Evolutionary conservation across 2,888 invertebrate genomes (phyloP).

Genomic region (Sepioteuthis lessoniana): DNA sequence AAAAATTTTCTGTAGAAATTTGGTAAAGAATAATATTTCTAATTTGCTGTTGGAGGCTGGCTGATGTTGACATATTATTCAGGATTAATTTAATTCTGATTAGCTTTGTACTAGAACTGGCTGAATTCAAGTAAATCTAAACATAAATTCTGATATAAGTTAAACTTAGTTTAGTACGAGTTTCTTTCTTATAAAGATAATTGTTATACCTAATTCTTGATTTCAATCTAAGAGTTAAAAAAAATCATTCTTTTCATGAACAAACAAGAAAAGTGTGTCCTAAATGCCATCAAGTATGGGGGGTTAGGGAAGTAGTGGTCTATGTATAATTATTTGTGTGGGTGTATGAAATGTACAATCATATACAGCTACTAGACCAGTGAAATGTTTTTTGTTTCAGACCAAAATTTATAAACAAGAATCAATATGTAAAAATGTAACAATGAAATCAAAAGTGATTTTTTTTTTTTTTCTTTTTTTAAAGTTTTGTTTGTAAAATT

Average conservation of each 20-base stretch:
- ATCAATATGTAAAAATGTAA: neutral
- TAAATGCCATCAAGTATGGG: neutral
- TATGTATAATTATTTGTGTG: neutral
- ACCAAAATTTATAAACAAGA: neutral
- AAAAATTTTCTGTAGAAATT: neutral
- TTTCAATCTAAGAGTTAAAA: neutral
- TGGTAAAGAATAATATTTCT: neutral
- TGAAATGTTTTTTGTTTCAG: neutral
- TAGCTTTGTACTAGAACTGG: neutral
- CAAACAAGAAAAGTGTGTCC: neutral
- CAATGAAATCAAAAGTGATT: neutral
- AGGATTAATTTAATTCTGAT: neutral
- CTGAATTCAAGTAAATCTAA: neutral
- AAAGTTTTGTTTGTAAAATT: neutral
- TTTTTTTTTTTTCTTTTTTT: too few relatives aligned
- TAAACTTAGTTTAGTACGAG: neutral
- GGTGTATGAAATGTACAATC: neutral
- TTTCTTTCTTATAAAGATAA: neutral
- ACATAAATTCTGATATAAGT: neutral
- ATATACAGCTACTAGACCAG: neutral
- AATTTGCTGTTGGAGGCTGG: neutral
- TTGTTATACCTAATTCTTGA: neutral
- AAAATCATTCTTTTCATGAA: neutral
- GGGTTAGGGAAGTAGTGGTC: neutral
- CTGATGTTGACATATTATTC: neutral